Percentiles rank a stretch among this genome's conserved stretches.
Evolutionary conservation across 2,888 invertebrate genomes (phyloP).

Genomic region (Onthophagus sagittarius): DNA sequence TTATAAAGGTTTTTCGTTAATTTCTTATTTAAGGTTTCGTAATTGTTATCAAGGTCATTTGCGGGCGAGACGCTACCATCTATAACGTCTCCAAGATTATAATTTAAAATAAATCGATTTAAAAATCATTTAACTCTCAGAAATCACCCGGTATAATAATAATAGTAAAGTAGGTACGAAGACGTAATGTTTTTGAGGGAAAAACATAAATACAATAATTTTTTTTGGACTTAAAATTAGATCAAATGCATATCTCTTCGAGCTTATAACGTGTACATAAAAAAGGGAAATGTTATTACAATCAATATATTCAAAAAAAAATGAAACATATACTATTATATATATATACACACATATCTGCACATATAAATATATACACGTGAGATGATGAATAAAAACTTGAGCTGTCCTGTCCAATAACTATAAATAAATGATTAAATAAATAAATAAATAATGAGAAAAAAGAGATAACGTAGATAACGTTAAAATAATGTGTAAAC

Average conservation of each 20-base stretch:
- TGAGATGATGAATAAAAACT: slow-evolving; percentile 31
- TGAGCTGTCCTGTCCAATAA: slow-evolving; percentile 49
- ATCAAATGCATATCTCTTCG: slow-evolving; percentile 2
- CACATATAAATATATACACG: slow-evolving; percentile 16
- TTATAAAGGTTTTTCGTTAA: too few relatives aligned
- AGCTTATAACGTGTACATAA: slow-evolving; percentile 3
- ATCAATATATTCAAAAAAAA: slow-evolving; percentile 5
- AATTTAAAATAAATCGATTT: too few relatives aligned
- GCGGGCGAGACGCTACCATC: too few relatives aligned
- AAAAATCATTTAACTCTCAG: neutral
- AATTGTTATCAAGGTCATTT: too few relatives aligned
- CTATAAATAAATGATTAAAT: slow-evolving; percentile 16
- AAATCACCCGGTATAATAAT: neutral
- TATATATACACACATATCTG: slow-evolving; percentile 20
- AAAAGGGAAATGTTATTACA: slow-evolving; percentile 8
- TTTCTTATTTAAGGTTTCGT: too few relatives aligned
- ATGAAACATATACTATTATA: neutral
- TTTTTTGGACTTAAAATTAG: neutral
- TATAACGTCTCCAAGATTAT: too few relatives aligned
- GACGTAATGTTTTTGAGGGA: neutral
- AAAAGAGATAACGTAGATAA: slow-evolving; percentile 33
- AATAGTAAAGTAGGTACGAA: slow-evolving; percentile 4
- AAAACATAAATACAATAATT: neutral
- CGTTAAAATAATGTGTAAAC: slow-evolving; percentile 24
- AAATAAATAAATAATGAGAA: neutral